Percentiles rank a stretch among this genome's conserved stretches.
Conservation (phyloP, 2,113 vertebrate genomes). For the Siniperca knerii region DNA sequence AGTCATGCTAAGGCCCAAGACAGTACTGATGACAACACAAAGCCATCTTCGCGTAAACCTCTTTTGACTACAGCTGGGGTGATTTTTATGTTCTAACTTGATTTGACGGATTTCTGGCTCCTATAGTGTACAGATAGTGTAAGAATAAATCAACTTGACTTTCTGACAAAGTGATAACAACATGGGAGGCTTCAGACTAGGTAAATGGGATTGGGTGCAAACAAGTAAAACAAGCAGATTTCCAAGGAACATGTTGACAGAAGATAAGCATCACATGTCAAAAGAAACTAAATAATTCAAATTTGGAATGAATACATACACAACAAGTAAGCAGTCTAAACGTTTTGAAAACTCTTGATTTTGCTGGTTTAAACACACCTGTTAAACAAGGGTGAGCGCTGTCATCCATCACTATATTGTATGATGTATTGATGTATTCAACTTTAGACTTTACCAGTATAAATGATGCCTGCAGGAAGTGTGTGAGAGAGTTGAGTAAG, state of each 20-base stretch:
- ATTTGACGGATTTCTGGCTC: neutral
- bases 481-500: constrained; percentile 13
- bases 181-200: neutral
- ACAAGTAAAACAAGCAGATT: neutral
- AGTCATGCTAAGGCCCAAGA: neutral
- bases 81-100: neutral
- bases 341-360: neutral
- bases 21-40: neutral
- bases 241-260: neutral
- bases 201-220: neutral
- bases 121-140: neutral
- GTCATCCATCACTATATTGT: neutral
- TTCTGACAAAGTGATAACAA: neutral
- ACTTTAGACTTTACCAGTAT: neutral
- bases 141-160: neutral
- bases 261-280: neutral
- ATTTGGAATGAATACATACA: neutral
- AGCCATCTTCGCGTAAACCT: neutral
- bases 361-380: neutral
- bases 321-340: neutral
- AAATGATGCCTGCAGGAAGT: constrained; percentile 21
- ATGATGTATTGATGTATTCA: no score
- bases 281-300: neutral
- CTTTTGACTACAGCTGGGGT: neutral
- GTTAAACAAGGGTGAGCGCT: neutral